phyloP scores from a whole-genome alignment of 2,888 invertebrate species.

The Drosophila algonquin region DNA sequence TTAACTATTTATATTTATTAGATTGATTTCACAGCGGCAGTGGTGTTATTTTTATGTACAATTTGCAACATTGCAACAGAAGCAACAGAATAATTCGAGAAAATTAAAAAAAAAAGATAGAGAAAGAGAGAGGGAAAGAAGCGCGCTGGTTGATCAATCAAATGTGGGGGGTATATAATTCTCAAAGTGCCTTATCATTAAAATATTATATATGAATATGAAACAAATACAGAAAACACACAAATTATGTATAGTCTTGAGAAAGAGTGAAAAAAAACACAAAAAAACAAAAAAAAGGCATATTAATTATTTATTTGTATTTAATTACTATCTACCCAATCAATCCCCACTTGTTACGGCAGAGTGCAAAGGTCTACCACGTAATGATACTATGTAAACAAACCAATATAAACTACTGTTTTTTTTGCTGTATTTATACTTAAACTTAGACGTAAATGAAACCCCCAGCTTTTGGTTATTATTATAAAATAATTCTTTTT shows the following conservation, averaged over 20 bases:
- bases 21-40: constrained; percentile 10
- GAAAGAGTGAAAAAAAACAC: constrained; percentile 25
- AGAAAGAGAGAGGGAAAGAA: constrained; percentile 2
- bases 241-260: constrained; percentile 40
- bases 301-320: constrained; percentile 71
- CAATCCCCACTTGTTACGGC: constrained; percentile 26
- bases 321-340: constrained; percentile 42
- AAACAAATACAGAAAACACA: constrained; percentile 17
- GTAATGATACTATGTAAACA: constrained; percentile 17
- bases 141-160: constrained; percentile 16
- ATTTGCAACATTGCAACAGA: not conserved
- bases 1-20: constrained; percentile 35
- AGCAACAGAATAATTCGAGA: not conserved
- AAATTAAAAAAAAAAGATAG: constrained; percentile 3
- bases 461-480: constrained; percentile 48
- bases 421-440: constrained; percentile 30
- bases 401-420: constrained; percentile 15
- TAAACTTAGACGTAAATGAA: constrained; percentile 11
- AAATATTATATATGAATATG: constrained; percentile 43
- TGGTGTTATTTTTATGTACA: constrained; percentile 13
- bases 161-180: constrained; percentile 64
- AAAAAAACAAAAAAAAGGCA: constrained; percentile 38
- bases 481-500: constrained; percentile 20
- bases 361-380: constrained; percentile 37
- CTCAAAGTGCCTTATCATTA: constrained; percentile 81